Evolutionary conservation across 2,888 invertebrate species (phyloP).

Genomic region (Nomada fucata): DNA sequence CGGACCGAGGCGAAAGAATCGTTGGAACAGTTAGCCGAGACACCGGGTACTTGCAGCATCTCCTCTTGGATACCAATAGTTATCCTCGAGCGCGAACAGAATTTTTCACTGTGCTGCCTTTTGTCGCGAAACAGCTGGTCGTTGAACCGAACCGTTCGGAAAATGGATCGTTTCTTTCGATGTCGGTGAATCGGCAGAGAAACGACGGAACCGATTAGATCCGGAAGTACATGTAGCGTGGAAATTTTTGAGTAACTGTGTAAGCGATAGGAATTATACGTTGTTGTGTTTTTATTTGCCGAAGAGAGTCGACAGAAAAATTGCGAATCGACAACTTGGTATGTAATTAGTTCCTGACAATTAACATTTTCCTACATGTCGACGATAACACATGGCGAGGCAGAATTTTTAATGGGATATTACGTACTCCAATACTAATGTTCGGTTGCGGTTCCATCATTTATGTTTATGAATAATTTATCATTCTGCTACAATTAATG

Average conservation of each 20-base stretch:
- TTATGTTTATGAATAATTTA: not conserved
- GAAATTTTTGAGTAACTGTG: too few relatives aligned
- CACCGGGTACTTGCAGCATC: constrained; percentile 12
- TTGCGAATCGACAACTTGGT: too few relatives aligned
- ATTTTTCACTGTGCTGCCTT: constrained; percentile 19
- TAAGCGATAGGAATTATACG: too few relatives aligned
- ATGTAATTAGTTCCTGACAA: too few relatives aligned
- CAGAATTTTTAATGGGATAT: too few relatives aligned
- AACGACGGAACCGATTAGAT: not conserved
- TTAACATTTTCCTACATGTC: too few relatives aligned
- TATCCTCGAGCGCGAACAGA: constrained; percentile 14
- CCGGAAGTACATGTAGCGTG: too few relatives aligned
- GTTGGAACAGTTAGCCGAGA: constrained; percentile 61
- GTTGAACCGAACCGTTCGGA: constrained; percentile 12
- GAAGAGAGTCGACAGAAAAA: too few relatives aligned
- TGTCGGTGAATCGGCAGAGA: not conserved
- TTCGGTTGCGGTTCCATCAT: too few relatives aligned
- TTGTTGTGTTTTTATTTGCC: too few relatives aligned
- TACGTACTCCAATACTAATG: too few relatives aligned
- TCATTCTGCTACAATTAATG: not conserved
- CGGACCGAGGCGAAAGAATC: constrained; percentile 64
- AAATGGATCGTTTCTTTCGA: not conserved
- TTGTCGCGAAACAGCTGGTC: not conserved
- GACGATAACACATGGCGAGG: too few relatives aligned
- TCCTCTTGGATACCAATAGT: constrained; percentile 34